phyloP scores from a whole-genome alignment of 2,888 invertebrate genomes.

The Beris chalybata region DNA sequence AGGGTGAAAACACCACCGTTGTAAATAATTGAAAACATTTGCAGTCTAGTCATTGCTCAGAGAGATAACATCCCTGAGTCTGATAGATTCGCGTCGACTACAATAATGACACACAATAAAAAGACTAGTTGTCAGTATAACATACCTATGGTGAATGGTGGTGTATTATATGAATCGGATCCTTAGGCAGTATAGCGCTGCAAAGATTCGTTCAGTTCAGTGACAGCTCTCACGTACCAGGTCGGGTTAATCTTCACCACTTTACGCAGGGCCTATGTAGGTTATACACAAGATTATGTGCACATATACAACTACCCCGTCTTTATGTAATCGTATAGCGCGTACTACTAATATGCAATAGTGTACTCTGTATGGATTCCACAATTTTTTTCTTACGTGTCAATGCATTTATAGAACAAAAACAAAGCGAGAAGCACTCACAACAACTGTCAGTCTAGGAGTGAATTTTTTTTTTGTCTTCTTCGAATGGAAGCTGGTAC shows the following conservation, averaged over 20 bases:
- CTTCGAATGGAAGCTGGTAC: too few species aligned
- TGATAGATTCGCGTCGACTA: too few species aligned
- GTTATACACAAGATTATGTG: slow-evolving; percentile 8
- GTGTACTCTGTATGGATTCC: slow-evolving; percentile 27
- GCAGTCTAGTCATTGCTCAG: too few species aligned
- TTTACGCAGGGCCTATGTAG: slow-evolving; percentile 1
- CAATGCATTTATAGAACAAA: slow-evolving; percentile 26
- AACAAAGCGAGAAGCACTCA: slow-evolving; percentile 24
- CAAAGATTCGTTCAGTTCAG: slow-evolving; percentile 4
- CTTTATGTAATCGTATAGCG: too few species aligned
- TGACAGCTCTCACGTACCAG: slow-evolving; percentile 11
- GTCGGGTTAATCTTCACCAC: slow-evolving; percentile 21
- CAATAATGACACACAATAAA: not conserved
- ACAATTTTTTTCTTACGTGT: slow-evolving; percentile 25
- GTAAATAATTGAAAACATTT: too few species aligned
- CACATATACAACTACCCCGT: slow-evolving; percentile 9
- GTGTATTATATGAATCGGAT: not conserved
- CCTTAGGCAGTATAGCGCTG: slow-evolving; percentile 7
- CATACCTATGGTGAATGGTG: slow-evolving; percentile 20
- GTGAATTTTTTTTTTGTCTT: slow-evolving; percentile 16
- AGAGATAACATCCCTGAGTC: too few species aligned
- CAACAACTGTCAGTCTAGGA: slow-evolving; percentile 27
- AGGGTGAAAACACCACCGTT: too few species aligned
- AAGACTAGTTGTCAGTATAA: not conserved
- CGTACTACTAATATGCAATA: slow-evolving; percentile 17